phyloP scores from a whole-genome alignment of 2,888 invertebrate species.

The Epicampocera succincta region DNA sequence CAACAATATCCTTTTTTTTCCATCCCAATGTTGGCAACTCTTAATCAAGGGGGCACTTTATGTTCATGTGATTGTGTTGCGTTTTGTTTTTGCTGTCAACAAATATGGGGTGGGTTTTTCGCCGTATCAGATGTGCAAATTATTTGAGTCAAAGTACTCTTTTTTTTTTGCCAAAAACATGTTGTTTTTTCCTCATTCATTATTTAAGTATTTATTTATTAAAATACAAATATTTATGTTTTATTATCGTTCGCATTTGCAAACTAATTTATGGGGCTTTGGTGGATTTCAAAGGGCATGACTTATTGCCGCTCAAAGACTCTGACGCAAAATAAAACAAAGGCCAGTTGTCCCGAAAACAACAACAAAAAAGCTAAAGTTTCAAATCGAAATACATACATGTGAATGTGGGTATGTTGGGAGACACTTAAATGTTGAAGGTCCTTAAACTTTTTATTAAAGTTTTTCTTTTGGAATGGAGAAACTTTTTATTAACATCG shows the following conservation, averaged over 20 bases:
- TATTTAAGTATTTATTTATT: conserved; percentile 62
- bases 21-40: conserved; percentile 26
- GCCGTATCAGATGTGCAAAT: conserved; percentile 50
- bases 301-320: conserved; percentile 30
- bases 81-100: neutral
- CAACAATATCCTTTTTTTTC: too few species aligned
- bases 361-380: neutral
- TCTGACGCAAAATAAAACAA: neutral
- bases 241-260: conserved; percentile 36
- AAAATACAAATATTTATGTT: conserved; percentile 59
- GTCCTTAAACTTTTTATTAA: conserved; percentile 36
- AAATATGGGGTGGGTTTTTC: conserved; percentile 16
- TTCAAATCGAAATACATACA: conserved; percentile 4
- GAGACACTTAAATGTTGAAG: conserved; percentile 18
- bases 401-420: too few species aligned
- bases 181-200: conserved; percentile 30
- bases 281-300: conserved; percentile 34
- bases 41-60: neutral
- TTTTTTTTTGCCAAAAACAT: conserved; percentile 21
- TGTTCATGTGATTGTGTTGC: too few species aligned
- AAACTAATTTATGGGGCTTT: conserved; percentile 59
- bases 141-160: conserved; percentile 20
- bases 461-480: neutral
- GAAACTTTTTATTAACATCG: neutral
- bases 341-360: neutral